Base-by-base conservation (phyloP, 30 jellyfish, hydroid and myxozoan species). In the Mastigias papua region DNA sequence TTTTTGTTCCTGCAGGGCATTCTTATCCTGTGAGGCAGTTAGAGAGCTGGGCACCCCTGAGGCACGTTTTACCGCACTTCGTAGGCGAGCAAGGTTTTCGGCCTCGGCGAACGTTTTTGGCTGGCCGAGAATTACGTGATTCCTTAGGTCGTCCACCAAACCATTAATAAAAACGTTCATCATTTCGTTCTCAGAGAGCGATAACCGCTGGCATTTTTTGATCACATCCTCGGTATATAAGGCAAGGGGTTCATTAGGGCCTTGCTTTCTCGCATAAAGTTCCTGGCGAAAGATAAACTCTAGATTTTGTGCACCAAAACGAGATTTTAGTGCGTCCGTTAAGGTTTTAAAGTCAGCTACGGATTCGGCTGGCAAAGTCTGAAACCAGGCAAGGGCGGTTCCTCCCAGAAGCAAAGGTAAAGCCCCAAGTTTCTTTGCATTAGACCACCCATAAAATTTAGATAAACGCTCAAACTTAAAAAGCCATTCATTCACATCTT, bases 141-240 rank as follows among this genome's bases (percentile, higher is more conserved):
- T 57, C 34, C 65, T 78, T 1, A 78, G 26, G 21, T 63, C 68
- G 0, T 78, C 23, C 30, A 0, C 13, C 42, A 65, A 28, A 25
- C 91, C 91, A 35, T 65, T 63, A 26, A 81, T 81, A 32, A 61
- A 81, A 27, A 67, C 51, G 48, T 81, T 81, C 91, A 81, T 81
- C 20, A 62, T 3, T 21, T 81, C 91, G 23, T 64, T 64, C 75
- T 81, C 91, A n/a, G 73, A 11, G 33, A 81, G 49, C 32, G 64
- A 32, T 1, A 81, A 48, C 29, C 80, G 89, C 31, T 81, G 75
- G 76, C 83, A 63, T 66, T 48, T 64, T 26, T 51, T 64, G 60
- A 64, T 62, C 1, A 62, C 50, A 48, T 81, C 91, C 62, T 23
- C 82, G 26, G 78, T 78, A 29, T 62, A 65, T 1, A 32, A 7